Percentiles rank a stretch among this genome's conserved stretches.
phyloP scores from a whole-genome alignment of 1,140 invertebrate genomes.

The Sycophila sp. region DNA sequence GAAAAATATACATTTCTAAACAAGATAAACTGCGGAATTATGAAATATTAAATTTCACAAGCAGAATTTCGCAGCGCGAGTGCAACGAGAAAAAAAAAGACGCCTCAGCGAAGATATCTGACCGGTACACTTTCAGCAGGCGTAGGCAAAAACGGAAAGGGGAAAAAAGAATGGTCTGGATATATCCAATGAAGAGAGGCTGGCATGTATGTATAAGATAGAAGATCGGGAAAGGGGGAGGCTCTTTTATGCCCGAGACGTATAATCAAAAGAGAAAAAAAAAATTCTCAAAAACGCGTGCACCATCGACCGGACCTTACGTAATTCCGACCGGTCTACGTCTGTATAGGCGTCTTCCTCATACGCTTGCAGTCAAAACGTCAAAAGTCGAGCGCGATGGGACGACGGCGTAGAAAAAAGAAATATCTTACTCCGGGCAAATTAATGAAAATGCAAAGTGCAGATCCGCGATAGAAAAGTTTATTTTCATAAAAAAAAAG shows the following conservation, averaged over 20 bases:
- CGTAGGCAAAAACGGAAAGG: background rate
- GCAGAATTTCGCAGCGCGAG: too few relatives aligned
- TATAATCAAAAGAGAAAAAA: conserved; percentile 24
- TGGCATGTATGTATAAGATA: background rate
- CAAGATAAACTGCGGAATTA: too few relatives aligned
- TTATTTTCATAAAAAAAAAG: too few relatives aligned
- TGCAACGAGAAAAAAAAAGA: conserved; percentile 2
- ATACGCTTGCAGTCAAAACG: background rate
- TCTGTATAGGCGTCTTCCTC: conserved; percentile 1
- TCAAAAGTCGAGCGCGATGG: background rate
- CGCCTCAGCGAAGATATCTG: background rate
- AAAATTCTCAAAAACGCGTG: conserved; percentile 1
- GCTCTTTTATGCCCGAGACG: conserved; percentile 2
- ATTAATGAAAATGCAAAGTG: too few relatives aligned
- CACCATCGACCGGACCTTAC: conserved; percentile 14
- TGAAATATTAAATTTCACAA: background rate
- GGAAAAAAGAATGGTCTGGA: background rate
- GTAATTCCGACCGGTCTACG: conserved; percentile 7
- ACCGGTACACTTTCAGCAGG: conserved; percentile 5
- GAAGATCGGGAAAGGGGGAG: background rate
- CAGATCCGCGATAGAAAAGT: too few relatives aligned
- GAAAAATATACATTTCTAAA: too few relatives aligned
- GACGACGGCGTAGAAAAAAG: background rate
- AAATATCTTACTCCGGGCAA: too few relatives aligned
- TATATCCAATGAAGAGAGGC: conserved; percentile 2